These are phyloP conservation scores for Bubalus kerabau DNA, from an alignment of 2,113 vertebrate genomes.

Conservation along the genomic window DNA sequence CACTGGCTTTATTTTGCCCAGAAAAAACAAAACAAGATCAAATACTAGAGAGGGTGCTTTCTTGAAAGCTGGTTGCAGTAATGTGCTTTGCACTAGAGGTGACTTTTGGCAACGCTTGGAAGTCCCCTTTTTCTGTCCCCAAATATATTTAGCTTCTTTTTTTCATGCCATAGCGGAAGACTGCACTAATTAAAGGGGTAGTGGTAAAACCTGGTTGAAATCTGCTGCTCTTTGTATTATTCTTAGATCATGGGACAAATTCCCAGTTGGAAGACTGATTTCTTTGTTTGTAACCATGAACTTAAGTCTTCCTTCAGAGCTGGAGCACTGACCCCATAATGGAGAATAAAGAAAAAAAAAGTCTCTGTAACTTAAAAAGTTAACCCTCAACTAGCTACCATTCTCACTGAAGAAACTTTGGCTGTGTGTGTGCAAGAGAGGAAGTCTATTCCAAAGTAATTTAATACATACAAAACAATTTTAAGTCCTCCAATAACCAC, in stretches of 20 bases:
- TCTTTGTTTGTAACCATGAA: slow-evolving; percentile 43
- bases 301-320: slow-evolving; percentile 37
- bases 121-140: slow-evolving; percentile 37
- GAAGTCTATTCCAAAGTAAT: slow-evolving; percentile 63
- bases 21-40: neutral
- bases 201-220: slow-evolving; percentile 31
- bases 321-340: neutral
- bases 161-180: neutral
- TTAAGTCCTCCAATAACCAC: slow-evolving; percentile 47
- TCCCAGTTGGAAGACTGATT: slow-evolving; percentile 21
- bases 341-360: slow-evolving; percentile 27
- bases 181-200: neutral
- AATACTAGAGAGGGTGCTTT: slow-evolving; percentile 22
- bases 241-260: neutral
- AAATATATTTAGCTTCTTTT: slow-evolving; percentile 43
- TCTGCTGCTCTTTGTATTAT: slow-evolving; percentile 41
- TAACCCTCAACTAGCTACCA: neutral
- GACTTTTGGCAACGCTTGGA: slow-evolving; percentile 56
- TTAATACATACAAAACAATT: slow-evolving; percentile 46
- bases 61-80: neutral
- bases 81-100: slow-evolving; percentile 32
- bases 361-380: slow-evolving; percentile 26
- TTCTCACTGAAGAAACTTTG: slow-evolving; percentile 47
- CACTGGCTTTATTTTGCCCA: slow-evolving; percentile 54
- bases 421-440: slow-evolving; percentile 51